Base-by-base conservation (phyloP, 2,113 vertebrate species). In the Raphicerus campestris region DNA sequence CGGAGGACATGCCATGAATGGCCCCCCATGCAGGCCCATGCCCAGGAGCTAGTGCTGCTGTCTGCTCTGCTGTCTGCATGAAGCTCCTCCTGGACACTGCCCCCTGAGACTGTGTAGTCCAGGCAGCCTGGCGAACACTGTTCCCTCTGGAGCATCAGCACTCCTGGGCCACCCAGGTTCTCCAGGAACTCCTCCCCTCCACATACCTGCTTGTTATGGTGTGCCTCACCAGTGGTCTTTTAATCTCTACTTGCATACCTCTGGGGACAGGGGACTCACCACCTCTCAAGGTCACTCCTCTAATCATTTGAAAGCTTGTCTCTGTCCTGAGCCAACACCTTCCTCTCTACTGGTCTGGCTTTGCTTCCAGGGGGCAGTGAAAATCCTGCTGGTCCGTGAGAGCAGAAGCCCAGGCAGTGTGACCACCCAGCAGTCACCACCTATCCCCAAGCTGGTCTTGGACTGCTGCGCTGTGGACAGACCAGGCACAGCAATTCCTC, bases 1-100 rank as follows among this genome's bases (percentile, higher is more conserved):
- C 7, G 6, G 39, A 56, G 47, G 3, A 4, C 11, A 7, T 0
- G 26, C 42, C 15, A 13, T 1, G 10, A 1, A 24, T 3, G 4
- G 86, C 20, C 10, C 28, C 9, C 39, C 80, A 13, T 4, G 0
- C 4, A 28, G 26, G 28, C 49, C n/a, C 3, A 39, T 0, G 1
- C 30, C 22, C 17, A 39, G 10, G 19, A 16, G 42, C 60, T 24
- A 53, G 56, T 9, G 28, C 13, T 10, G n/a, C 13, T 15, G 17
- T 5, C 9, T 32, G 26, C 5, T 19, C 14, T 19, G 26, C 4
- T 5, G 80, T n/a, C 47, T 2, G n/a, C 10, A 73, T 13, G 66
- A 73, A 39, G n/a, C 19, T 73, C 28, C 47, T 24, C 42, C 47
- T 13, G 15, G 14, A 53, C 2, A 5, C 83, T 19, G 8, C 51